phyloP scores from a whole-genome alignment of 2,888 invertebrate species.

The Tetragnatha montana region DNA sequence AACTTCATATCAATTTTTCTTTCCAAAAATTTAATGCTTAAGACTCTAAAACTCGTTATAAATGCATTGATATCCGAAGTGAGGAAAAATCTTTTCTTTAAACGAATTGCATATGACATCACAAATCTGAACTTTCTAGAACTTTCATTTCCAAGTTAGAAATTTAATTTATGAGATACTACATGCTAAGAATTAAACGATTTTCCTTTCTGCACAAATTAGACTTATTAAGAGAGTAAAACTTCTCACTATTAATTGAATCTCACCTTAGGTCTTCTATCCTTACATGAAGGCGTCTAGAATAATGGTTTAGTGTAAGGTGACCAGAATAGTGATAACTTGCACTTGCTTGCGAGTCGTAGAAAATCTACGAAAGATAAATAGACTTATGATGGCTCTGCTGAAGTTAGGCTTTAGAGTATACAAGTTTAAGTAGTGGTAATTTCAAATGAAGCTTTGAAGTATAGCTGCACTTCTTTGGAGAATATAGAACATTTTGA shows the following conservation, averaged over 20 bases:
- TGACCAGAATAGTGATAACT: not conserved
- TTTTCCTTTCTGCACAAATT: conserved; percentile 63
- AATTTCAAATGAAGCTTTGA: too few species aligned
- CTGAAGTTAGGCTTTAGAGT: too few species aligned
- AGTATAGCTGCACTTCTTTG: too few species aligned
- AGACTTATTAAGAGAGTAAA: conserved; percentile 29
- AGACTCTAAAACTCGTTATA: not conserved
- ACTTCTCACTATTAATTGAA: conserved; percentile 50
- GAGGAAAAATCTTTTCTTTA: conserved; percentile 53
- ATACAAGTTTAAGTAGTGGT: too few species aligned
- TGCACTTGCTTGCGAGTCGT: not conserved
- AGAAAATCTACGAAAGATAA: not conserved
- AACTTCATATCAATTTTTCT: not conserved
- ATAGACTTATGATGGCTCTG: not conserved
- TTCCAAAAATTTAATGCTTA: too few species aligned
- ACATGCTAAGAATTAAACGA: conserved; percentile 48
- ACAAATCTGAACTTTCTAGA: conserved; percentile 45
- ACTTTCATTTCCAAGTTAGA: conserved; percentile 25
- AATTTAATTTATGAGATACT: conserved; percentile 51
- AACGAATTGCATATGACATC: conserved; percentile 44
- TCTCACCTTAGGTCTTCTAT: conserved; percentile 57
- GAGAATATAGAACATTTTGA: too few species aligned
- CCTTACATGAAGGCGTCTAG: conserved; percentile 37
- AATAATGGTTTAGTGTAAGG: conserved; percentile 25
- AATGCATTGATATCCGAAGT: conserved; percentile 25